Percentiles rank a stretch among this genome's conserved stretches.
Evolutionary conservation across 2,888 invertebrate species (phyloP).

Genomic region (Spialia ferax): DNA sequence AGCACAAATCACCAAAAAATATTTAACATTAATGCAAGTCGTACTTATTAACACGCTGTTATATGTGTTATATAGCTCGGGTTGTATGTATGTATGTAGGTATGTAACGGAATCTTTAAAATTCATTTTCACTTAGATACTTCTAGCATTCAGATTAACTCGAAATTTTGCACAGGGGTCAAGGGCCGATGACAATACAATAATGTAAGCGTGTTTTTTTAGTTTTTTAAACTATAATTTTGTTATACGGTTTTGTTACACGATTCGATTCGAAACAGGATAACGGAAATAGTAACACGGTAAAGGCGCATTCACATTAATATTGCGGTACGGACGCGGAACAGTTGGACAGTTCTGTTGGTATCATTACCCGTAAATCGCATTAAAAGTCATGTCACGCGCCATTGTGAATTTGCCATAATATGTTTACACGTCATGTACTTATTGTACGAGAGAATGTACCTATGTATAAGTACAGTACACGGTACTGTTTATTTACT

Average conservation of each 20-base stretch:
- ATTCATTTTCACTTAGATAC: no score
- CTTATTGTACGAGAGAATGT: not conserved
- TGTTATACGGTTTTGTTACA: not conserved
- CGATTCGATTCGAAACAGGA: constrained; percentile 18
- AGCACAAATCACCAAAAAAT: no score
- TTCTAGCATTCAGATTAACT: no score
- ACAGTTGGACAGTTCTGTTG: not conserved
- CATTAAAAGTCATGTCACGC: constrained; percentile 30
- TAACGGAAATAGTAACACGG: constrained; percentile 26
- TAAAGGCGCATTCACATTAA: constrained; percentile 26
- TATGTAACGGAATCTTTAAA: no score
- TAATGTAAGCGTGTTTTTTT: no score
- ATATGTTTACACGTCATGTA: constrained; percentile 21
- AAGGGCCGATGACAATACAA: no score
- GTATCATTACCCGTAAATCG: constrained; percentile 2
- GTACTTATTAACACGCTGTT: no score
- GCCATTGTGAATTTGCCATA: constrained; percentile 14
- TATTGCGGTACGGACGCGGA: constrained; percentile 21
- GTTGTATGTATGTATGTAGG: no score
- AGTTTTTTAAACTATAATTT: no score
- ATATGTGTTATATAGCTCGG: not conserved
- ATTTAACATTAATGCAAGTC: no score
- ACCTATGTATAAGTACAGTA: no score
- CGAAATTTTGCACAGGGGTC: no score
- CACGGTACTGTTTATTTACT: not conserved